A percentile compares a stretch with the other conserved stretches of the same genome.
These are phyloP conservation scores for Heliornis fulica DNA, from an alignment of 2,113 vertebrate species.

Conservation along the genomic window DNA sequence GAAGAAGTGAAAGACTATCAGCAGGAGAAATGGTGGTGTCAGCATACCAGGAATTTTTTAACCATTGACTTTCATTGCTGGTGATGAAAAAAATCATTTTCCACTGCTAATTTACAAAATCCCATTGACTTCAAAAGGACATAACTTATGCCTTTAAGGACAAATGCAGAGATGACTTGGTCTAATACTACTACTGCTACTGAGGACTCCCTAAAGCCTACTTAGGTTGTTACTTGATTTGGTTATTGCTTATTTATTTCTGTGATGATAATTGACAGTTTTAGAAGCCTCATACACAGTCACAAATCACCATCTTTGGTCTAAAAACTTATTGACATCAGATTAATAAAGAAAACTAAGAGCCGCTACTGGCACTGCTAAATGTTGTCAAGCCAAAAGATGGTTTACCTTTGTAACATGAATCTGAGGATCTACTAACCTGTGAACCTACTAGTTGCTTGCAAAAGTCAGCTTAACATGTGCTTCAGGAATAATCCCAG, in stretches of 20 bases:
- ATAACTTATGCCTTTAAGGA: background rate
- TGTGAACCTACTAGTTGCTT: background rate
- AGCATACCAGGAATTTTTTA: background rate
- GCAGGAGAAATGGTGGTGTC: background rate
- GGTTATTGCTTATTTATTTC: background rate
- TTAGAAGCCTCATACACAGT: background rate
- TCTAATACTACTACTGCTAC: background rate
- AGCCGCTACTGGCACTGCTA: background rate
- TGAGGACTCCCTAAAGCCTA: background rate
- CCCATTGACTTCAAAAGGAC: background rate
- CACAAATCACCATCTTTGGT: background rate
- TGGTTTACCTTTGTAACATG: background rate
- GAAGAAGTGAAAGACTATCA: background rate
- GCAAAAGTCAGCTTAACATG: background rate
- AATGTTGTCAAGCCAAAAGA: background rate
- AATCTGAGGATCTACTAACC: background rate
- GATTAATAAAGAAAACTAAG: background rate
- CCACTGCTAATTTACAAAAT: background rate
- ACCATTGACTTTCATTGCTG: background rate
- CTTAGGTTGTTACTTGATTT: background rate
- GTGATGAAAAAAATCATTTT: background rate
- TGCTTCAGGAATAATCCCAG: background rate
- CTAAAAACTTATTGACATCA: background rate
- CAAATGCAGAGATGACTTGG: background rate
- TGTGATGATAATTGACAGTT: background rate